Percentiles rank a stretch among this genome's conserved stretches.
phyloP scores from a whole-genome alignment of 2,888 invertebrate genomes.

The Diaperis boleti region DNA sequence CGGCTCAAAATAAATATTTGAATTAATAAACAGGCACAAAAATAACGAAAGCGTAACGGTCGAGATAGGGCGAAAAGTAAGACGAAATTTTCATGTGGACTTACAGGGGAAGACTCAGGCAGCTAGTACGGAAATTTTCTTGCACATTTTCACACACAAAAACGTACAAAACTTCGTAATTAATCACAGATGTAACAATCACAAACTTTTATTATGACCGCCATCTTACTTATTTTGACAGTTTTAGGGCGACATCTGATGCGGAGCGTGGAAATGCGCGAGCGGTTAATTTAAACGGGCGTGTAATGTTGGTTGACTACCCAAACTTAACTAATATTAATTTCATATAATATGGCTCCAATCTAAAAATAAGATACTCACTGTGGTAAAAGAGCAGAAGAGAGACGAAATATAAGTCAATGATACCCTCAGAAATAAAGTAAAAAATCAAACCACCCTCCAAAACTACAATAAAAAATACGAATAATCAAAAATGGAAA shows the following conservation, averaged over 20 bases:
- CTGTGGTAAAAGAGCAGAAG: too few relatives aligned
- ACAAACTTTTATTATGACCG: constrained; percentile 42
- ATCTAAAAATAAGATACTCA: not conserved
- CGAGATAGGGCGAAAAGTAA: not conserved
- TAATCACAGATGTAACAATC: constrained; percentile 37
- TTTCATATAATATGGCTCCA: not conserved
- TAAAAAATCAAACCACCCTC: too few relatives aligned
- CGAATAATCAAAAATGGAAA: too few relatives aligned
- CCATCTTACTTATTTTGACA: constrained; percentile 38
- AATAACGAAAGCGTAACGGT: constrained; percentile 29
- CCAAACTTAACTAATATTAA: not conserved
- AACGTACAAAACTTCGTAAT: constrained; percentile 13
- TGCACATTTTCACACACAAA: constrained; percentile 42
- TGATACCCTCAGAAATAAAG: too few relatives aligned
- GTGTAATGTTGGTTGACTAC: constrained; percentile 32
- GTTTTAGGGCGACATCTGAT: constrained; percentile 20
- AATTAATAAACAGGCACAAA: constrained; percentile 26
- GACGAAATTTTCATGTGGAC: not conserved
- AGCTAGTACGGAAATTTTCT: constrained; percentile 6
- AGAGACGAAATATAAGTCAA: too few relatives aligned
- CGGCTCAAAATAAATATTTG: constrained; percentile 25
- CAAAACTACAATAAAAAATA: too few relatives aligned
- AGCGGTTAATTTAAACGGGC: constrained; percentile 11
- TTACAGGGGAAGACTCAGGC: constrained; percentile 21
- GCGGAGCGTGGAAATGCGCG: not conserved